Conservation (phyloP, 1,140 invertebrate species). For the Caligus rogercresseyi region DNA sequence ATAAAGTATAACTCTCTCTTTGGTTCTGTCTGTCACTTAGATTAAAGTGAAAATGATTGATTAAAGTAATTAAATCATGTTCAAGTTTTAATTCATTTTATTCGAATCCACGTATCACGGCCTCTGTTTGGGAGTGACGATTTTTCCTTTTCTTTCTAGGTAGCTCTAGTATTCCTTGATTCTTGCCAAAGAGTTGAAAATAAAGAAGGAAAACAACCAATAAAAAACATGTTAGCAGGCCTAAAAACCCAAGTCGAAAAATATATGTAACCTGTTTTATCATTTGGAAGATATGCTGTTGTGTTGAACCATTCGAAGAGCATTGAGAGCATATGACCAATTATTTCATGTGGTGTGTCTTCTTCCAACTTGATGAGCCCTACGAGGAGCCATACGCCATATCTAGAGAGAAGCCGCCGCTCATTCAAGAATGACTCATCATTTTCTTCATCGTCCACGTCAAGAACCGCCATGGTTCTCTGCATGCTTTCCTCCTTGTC, state of each 20-base stretch:
- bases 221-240: too few relatives aligned
- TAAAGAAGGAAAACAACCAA: too few relatives aligned
- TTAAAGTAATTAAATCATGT: too few relatives aligned
- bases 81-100: too few relatives aligned
- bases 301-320: slow-evolving; percentile 85
- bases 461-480: slow-evolving; percentile 30
- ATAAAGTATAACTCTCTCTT: too few relatives aligned
- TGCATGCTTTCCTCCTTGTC: slow-evolving; percentile 30
- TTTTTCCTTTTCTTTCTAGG: too few relatives aligned
- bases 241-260: slow-evolving; percentile 10
- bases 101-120: too few relatives aligned
- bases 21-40: too few relatives aligned
- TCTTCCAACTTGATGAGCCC: slow-evolving; percentile 72
- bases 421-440: slow-evolving; percentile 38
- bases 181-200: too few relatives aligned
- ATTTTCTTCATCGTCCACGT: slow-evolving; percentile 27
- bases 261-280: slow-evolving; percentile 9
- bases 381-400: slow-evolving; percentile 90
- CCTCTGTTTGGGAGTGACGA: too few relatives aligned
- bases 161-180: too few relatives aligned
- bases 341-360: slow-evolving; percentile 57
- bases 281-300: slow-evolving; percentile 15
- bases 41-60: too few relatives aligned
- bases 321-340: slow-evolving; percentile 80
- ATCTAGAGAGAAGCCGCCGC: slow-evolving; percentile 59